A percentile compares a stretch with the other conserved stretches of the same genome.
phyloP scores from a whole-genome alignment of 2,888 invertebrate genomes.

The Sinohyriopsis cumingii region DNA sequence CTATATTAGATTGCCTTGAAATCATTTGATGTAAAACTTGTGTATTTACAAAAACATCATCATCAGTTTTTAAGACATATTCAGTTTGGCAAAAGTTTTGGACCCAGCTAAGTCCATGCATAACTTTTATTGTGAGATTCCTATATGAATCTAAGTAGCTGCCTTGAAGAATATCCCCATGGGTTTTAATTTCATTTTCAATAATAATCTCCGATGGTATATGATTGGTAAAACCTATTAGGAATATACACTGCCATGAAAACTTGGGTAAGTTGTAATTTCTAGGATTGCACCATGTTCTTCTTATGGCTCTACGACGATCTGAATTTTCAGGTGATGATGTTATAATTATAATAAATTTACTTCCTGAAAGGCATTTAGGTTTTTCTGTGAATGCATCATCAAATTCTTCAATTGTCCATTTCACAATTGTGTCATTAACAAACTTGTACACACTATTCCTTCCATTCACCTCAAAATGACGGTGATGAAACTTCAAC shows the following conservation, averaged over 20 bases:
- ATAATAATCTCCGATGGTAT: constrained; percentile 19
- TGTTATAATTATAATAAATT: constrained; percentile 54
- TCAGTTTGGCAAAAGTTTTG: constrained; percentile 44
- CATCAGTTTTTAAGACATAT: constrained; percentile 67
- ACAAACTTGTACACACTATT: constrained; percentile 15
- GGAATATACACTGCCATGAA: constrained; percentile 62
- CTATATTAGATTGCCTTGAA: constrained; percentile 32
- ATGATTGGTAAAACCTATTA: constrained; percentile 47
- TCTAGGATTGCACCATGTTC: constrained; percentile 55
- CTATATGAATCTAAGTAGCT: constrained; percentile 66
- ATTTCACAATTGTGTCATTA: constrained; percentile 38
- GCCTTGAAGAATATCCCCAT: constrained; percentile 61
- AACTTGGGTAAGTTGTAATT: constrained; percentile 29
- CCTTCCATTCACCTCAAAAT: constrained; percentile 15
- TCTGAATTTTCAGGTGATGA: constrained; percentile 53
- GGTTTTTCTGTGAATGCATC: constrained; percentile 25
- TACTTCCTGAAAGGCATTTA: constrained; percentile 32
- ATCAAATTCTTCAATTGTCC: constrained; percentile 45
- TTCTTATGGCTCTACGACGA: constrained; percentile 52
- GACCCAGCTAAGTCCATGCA: constrained; percentile 64
- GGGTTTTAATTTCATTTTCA: constrained; percentile 36
- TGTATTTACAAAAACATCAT: constrained; percentile 68
- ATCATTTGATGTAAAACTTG: constrained; percentile 46
- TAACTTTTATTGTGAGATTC: constrained; percentile 65
- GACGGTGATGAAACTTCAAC: constrained; percentile 22